Conservation (phyloP, 2,113 vertebrate genomes). For the Tetrao urogallus region DNA sequence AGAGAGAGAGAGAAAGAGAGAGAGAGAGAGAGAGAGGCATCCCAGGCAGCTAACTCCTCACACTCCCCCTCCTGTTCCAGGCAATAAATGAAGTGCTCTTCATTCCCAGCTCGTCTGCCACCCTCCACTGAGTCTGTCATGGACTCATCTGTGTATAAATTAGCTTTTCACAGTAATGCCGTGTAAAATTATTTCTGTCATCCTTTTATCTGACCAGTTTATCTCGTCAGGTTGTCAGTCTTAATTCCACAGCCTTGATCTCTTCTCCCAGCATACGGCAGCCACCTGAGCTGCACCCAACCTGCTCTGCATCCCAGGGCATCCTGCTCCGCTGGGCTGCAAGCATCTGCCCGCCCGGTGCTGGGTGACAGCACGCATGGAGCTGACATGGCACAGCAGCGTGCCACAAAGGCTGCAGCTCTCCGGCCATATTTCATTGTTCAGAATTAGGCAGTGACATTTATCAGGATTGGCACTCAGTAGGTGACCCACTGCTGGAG, state of each 20-base stretch:
- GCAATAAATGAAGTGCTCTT: slow-evolving; percentile 67
- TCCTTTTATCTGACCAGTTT: slow-evolving; percentile 74
- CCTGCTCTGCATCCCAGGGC: background rate
- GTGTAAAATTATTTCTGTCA: slow-evolving; percentile 76
- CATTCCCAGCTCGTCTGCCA: slow-evolving; percentile 55
- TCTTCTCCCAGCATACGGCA: background rate
- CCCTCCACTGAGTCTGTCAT: slow-evolving; percentile 70
- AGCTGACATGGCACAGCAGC: rapidly evolving
- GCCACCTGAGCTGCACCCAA: background rate
- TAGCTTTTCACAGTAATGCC: slow-evolving; percentile 71
- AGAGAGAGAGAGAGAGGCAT: background rate
- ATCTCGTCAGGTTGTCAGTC: slow-evolving; percentile 71
- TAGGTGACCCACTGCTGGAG: background rate
- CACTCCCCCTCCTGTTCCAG: background rate
- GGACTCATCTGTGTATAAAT: slow-evolving; percentile 75
- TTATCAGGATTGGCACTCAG: background rate
- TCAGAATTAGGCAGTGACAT: background rate
- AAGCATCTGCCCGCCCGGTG: background rate
- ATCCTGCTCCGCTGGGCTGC: background rate
- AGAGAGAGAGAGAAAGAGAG: background rate
- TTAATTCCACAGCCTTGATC: slow-evolving; percentile 36
- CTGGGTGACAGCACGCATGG: background rate
- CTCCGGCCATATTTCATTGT: background rate
- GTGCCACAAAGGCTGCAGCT: background rate
- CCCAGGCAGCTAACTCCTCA: background rate